Evolutionary conservation across 2,888 invertebrate species (phyloP), one percentile per base, ranked within the genome.

Genomic region (Temnothorax unifasciatus): DNA sequence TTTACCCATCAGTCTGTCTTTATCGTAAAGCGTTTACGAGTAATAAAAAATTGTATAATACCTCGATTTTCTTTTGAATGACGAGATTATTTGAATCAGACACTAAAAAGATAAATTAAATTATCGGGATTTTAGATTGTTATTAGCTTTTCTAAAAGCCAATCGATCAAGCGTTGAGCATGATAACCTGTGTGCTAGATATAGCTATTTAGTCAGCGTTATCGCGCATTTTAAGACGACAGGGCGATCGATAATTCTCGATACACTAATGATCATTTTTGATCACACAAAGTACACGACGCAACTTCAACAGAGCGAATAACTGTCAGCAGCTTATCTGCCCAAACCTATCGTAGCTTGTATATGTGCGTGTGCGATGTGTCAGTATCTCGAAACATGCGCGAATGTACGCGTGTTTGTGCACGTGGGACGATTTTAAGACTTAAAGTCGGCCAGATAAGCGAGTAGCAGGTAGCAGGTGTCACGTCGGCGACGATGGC

Each of bases 401-500:
- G 6, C 64, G 57, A 66, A 50, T 77, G 77, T 73, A 75, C 82
- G 44, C 52, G 69, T 68, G 75, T 68, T 69, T 71, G 75, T 71
- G 75, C 85, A 88, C 84, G 86, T 85, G 88, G 88, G 84, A 90
- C 85, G 88, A 84, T 88, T 87, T 88, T 83, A 90, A 87, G 81
- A 61, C 84, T 75, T 75, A 57, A 81, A 76, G 34, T 59, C 74
- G 85, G 25, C 82, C 73, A 89, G 88, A 89, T 92, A 92, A 92
- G 90, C 90, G 86, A 88, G 89, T 86, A 92, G 92, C 92, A 92
- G 92, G 92, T 93, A 93, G 93, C 92, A 93, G 92, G 93, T 93
- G 91, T 93, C 91, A 89, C 88, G 92, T 90, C 90, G 89, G 66
- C 88, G 82, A 84, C 75, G 90, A 89, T 87, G 44, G 63, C 54